A percentile compares a stretch with the other conserved stretches of the same genome.
phyloP scores from a whole-genome alignment of 2,888 invertebrate species.

The Dyspetes luteomarginatus region DNA sequence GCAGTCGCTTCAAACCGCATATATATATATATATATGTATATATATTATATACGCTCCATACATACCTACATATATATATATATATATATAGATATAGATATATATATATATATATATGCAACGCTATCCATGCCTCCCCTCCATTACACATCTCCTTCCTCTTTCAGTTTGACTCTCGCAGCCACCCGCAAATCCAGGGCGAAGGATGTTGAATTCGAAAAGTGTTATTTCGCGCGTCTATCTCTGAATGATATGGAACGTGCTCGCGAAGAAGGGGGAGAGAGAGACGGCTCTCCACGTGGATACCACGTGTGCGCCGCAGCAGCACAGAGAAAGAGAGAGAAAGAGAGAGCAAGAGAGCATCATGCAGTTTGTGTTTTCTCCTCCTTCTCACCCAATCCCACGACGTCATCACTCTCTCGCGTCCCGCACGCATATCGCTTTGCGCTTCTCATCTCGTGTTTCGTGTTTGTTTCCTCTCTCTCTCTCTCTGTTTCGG shows the following conservation, averaged over 20 bases:
- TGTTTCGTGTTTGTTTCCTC: slow-evolving; percentile 19
- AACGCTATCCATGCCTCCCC: slow-evolving; percentile 36
- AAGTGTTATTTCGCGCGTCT: slow-evolving; percentile 83
- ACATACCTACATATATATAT: not conserved
- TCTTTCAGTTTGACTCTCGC: slow-evolving; percentile 16
- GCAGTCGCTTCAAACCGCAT: slow-evolving; percentile 14
- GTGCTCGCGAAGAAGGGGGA: slow-evolving; percentile 60
- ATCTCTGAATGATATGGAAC: slow-evolving; percentile 83
- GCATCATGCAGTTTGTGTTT: slow-evolving; percentile 41
- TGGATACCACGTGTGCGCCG: slow-evolving; percentile 77
- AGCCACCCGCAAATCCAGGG: slow-evolving; percentile 65
- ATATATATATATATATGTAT: slow-evolving; percentile 10
- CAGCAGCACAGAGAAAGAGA: slow-evolving; percentile 54
- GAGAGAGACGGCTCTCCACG: slow-evolving; percentile 81
- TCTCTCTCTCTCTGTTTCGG: slow-evolving; percentile 10
- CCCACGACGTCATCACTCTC: slow-evolving; percentile 71
- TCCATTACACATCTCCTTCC: slow-evolving; percentile 43
- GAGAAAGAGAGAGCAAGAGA: no score
- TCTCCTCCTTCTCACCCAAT: slow-evolving; percentile 56
- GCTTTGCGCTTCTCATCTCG: slow-evolving; percentile 29
- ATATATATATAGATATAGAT: not conserved
- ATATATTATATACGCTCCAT: not conserved
- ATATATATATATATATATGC: not conserved
- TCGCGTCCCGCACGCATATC: slow-evolving; percentile 43
- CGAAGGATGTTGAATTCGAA: slow-evolving; percentile 83